These are phyloP conservation scores for Argyrosomus japonicus DNA, from an alignment of 2,113 vertebrate species.

Conservation along the genomic window DNA sequence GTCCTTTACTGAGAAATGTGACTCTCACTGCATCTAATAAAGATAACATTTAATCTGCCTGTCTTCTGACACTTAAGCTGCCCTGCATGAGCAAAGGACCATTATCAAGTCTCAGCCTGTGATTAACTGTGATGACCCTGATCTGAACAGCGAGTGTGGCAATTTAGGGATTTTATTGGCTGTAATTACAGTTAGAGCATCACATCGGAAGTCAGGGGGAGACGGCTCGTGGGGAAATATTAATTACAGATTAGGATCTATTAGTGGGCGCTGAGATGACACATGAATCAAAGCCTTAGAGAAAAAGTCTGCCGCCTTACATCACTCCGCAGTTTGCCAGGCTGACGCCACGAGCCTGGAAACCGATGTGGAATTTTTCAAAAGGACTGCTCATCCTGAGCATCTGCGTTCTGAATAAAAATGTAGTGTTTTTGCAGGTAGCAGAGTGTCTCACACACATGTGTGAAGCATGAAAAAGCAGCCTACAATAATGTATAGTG, in stretches of 20 bases:
- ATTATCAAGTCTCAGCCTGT: slow-evolving; percentile 73
- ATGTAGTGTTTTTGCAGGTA: slow-evolving; percentile 12
- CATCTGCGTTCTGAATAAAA: slow-evolving; percentile 44
- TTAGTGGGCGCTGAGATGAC: slow-evolving; percentile 65
- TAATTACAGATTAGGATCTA: slow-evolving; percentile 75
- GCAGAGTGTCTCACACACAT: not conserved
- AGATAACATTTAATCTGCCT: slow-evolving; percentile 61
- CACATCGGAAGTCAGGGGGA: slow-evolving; percentile 71
- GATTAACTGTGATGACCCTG: slow-evolving; percentile 76
- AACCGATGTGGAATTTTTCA: slow-evolving; percentile 10
- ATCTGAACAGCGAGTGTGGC: slow-evolving; percentile 59
- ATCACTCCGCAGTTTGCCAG: slow-evolving; percentile 13
- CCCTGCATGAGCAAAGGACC: slow-evolving; percentile 70
- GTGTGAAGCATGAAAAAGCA: slow-evolving; percentile 30
- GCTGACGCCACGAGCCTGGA: slow-evolving; percentile 1
- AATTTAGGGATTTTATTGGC: slow-evolving; percentile 70
- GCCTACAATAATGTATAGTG: not conserved
- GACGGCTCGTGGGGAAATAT: slow-evolving; percentile 66
- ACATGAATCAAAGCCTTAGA: slow-evolving; percentile 23
- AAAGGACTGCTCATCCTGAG: slow-evolving; percentile 43
- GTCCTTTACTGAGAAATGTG: slow-evolving; percentile 21
- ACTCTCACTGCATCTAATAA: slow-evolving; percentile 53
- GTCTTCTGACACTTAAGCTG: slow-evolving; percentile 58
- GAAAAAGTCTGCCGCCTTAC: slow-evolving; percentile 38
- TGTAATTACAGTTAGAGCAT: slow-evolving; percentile 76